Evolutionary conservation across 2,888 invertebrate genomes (phyloP).

Genomic region (Oscheius sp.): DNA sequence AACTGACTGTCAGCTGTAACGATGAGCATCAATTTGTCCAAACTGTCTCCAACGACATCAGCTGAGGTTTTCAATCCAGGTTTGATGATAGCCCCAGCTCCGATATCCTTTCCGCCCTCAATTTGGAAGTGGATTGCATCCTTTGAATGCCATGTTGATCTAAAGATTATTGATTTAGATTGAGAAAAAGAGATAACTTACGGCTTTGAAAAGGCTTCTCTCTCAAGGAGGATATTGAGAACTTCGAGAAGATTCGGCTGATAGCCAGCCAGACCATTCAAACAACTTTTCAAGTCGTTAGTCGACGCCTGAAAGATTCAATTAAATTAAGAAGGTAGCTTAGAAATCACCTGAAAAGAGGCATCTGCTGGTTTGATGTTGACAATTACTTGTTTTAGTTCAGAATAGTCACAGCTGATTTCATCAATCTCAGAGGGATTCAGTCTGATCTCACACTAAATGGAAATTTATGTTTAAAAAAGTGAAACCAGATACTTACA

Average conservation of each 20-base stretch:
- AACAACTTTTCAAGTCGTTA: conserved; percentile 1
- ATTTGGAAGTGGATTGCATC: conserved; percentile 3
- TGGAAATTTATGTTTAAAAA: background rate
- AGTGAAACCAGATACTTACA: background rate
- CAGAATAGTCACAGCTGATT: background rate
- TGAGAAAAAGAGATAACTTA: background rate
- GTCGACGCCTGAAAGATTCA: conserved; percentile 8
- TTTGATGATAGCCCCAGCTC: conserved; percentile 1
- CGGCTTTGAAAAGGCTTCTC: conserved; percentile 6
- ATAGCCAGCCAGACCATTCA: conserved; percentile 4
- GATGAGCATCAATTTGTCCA: background rate
- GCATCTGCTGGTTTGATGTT: background rate
- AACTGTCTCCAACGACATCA: background rate
- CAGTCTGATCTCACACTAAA: background rate
- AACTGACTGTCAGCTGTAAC: conserved; percentile 10
- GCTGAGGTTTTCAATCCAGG: conserved; percentile 5
- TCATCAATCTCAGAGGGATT: background rate
- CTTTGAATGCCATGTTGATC: background rate
- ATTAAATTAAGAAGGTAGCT: background rate
- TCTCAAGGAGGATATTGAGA: conserved; percentile 5
- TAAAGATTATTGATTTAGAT: background rate
- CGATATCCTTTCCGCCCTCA: background rate
- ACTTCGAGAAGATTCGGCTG: conserved; percentile 20
- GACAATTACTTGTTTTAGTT: too few relatives aligned
- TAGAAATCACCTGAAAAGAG: conserved; percentile 10